Evolutionary conservation across 53 echinoderm and acorn worm species (phyloP).

Genomic region (Zoroaster sp.): DNA sequence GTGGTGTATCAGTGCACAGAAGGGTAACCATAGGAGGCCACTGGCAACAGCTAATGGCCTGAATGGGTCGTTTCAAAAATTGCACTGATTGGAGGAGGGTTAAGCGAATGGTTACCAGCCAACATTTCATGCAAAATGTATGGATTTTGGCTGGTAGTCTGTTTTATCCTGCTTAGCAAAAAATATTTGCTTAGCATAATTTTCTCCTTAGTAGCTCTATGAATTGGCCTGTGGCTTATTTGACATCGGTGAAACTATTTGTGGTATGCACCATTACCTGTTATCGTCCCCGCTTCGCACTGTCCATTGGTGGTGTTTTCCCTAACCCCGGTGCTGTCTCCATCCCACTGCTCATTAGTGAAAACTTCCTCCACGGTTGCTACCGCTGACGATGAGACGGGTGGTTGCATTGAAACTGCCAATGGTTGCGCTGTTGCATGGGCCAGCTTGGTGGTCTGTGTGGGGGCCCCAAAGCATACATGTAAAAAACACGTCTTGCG

Average conservation of each 20-base stretch:
- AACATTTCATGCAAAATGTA: too few species aligned
- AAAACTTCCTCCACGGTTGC: conserved; percentile 3
- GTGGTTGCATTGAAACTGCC: neutral
- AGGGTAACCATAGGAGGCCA: too few species aligned
- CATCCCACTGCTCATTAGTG: conserved; percentile 10
- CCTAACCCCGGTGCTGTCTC: neutral
- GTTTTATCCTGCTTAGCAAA: too few species aligned
- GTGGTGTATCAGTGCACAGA: too few species aligned
- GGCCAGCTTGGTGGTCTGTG: conserved; percentile 33
- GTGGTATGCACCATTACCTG: neutral
- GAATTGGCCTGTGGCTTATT: neutral
- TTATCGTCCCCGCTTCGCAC: conserved; percentile 25
- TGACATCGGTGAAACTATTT: neutral
- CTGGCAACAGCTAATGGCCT: too few species aligned
- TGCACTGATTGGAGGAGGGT: too few species aligned
- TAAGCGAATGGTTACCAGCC: too few species aligned
- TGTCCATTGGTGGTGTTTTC: neutral
- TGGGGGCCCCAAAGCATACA: conserved; percentile 35
- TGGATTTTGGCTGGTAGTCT: too few species aligned
- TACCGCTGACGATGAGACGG: neutral
- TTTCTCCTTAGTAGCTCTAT: too few species aligned
- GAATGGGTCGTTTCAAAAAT: too few species aligned
- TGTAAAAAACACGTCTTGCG: neutral
- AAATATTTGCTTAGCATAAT: too few species aligned
- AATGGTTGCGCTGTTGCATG: conserved; percentile 34